A percentile compares a stretch with the other conserved stretches of the same genome.
phyloP scores from a whole-genome alignment of 2,797 vertebrate genomes.

The Pantherophis vulpinus region DNA sequence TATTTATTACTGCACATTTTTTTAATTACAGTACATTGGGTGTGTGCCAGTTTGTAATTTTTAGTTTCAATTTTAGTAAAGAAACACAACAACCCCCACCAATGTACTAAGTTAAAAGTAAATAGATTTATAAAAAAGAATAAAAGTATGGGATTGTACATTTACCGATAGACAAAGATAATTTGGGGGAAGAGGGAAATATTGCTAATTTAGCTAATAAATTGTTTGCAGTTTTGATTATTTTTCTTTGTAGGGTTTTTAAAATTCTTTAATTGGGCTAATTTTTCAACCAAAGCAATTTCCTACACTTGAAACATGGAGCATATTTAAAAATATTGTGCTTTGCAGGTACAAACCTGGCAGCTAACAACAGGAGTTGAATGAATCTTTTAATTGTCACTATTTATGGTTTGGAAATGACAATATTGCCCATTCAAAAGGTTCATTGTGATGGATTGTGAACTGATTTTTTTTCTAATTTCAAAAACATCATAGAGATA shows the following conservation, averaged over 20 bases:
- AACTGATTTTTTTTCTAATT: neutral
- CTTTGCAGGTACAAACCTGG: neutral
- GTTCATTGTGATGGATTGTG: neutral
- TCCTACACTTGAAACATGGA: neutral
- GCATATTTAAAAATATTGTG: neutral
- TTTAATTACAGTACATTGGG: neutral
- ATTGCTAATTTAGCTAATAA: neutral
- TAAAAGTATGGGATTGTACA: neutral
- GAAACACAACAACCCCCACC: neutral
- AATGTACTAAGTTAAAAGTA: neutral
- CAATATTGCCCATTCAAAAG: neutral
- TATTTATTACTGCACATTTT: neutral
- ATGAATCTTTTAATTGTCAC: neutral
- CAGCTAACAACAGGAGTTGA: neutral
- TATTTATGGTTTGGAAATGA: neutral
- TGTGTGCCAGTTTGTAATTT: neutral
- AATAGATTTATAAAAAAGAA: neutral
- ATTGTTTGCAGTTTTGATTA: neutral
- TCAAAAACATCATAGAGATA: neutral
- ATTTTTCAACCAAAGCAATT: neutral
- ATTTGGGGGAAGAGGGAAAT: neutral
- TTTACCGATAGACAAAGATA: neutral
- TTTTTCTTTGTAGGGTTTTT: neutral
- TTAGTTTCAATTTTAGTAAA: neutral
- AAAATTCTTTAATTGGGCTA: neutral